These are phyloP conservation scores for Xiphophorus couchianus DNA, from an alignment of 2,113 vertebrate genomes.

Conservation along the genomic window DNA sequence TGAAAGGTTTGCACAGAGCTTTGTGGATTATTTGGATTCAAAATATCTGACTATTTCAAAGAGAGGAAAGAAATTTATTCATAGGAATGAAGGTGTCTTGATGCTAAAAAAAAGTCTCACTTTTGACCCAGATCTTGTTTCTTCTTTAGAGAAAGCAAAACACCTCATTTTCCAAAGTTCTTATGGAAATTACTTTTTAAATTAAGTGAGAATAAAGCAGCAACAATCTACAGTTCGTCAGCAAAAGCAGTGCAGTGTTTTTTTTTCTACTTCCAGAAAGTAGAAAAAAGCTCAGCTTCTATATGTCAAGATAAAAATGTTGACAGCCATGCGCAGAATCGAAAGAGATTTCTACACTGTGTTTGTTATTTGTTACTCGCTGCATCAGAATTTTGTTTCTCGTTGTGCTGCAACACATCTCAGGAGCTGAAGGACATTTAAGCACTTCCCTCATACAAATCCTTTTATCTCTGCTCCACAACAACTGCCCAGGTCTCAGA, in stretches of 20 bases:
- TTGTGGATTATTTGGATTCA: too few species aligned
- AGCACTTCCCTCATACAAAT: slow-evolving; percentile 50
- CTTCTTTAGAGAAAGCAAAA: neutral
- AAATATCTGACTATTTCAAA: too few species aligned
- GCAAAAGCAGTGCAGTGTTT: neutral
- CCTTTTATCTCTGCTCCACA: slow-evolving; percentile 59
- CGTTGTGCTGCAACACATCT: slow-evolving; percentile 12
- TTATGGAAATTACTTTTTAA: neutral
- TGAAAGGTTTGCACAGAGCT: too few species aligned
- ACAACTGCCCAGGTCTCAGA: slow-evolving; percentile 39
- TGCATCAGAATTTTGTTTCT: slow-evolving; percentile 27
- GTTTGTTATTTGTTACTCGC: neutral
- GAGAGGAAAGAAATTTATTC: too few species aligned
- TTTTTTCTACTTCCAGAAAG: neutral
- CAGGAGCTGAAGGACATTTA: slow-evolving; percentile 26
- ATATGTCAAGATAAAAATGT: neutral
- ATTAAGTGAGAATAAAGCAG: neutral
- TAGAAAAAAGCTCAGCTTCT: neutral
- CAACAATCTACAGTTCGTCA: neutral
- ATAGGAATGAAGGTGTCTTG: too few species aligned
- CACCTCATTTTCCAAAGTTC: neutral
- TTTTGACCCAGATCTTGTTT: too few species aligned
- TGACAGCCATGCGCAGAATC: neutral
- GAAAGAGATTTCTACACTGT: neutral
- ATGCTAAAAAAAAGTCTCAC: too few species aligned